Conservation (phyloP, 2,797 vertebrate species). For the Cynopterus sphinx region DNA sequence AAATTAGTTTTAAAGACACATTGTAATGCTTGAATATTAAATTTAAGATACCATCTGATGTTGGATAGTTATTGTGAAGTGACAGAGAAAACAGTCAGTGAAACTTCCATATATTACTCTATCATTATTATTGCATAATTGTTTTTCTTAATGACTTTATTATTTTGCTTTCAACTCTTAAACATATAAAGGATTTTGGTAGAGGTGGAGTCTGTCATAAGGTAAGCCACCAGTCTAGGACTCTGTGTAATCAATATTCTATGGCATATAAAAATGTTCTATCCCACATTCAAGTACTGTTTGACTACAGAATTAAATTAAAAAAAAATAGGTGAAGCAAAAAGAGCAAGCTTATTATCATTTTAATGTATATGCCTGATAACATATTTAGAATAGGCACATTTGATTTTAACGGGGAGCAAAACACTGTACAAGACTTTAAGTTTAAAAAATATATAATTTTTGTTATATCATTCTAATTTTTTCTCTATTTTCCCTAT, state of each 20-base stretch:
- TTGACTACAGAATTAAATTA: constrained; percentile 5
- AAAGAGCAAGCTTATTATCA: background rate
- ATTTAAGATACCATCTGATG: background rate
- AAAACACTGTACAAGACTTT: background rate
- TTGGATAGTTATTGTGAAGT: background rate
- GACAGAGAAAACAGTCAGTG: background rate
- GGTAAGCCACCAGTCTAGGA: background rate
- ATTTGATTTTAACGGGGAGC: background rate
- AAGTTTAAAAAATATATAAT: background rate
- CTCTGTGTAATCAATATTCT: background rate
- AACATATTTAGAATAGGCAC: background rate
- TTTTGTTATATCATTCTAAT: background rate
- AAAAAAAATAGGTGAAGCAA: background rate
- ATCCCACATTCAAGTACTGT: background rate
- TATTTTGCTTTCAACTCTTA: background rate
- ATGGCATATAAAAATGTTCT: background rate
- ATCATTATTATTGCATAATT: background rate
- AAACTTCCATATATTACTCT: background rate
- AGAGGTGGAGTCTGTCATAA: background rate
- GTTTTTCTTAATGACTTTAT: background rate
- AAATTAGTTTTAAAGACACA: constrained; percentile 18
- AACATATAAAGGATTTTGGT: background rate
- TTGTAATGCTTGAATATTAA: background rate
- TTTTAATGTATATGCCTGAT: background rate
- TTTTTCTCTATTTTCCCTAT: background rate